A percentile compares a stretch with the other conserved stretches of the same genome.
Conservation (phyloP, 1,140 invertebrate genomes). For the Trichoplusia ni region DNA sequence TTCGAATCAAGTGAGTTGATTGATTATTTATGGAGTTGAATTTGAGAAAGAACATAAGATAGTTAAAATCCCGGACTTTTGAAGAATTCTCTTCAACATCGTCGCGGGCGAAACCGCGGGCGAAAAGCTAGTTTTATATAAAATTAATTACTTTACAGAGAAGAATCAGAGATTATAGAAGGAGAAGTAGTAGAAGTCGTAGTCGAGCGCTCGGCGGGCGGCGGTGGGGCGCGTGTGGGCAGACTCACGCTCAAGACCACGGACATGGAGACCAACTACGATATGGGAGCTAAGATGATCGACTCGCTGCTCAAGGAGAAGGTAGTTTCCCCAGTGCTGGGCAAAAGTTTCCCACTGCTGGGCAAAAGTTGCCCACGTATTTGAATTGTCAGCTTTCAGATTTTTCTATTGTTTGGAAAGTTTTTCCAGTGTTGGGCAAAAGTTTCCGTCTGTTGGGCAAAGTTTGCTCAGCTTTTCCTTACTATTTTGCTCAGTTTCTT, state of each 20-base stretch:
- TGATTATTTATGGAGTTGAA: too few relatives aligned
- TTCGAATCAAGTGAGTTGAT: slow-evolving; percentile 96
- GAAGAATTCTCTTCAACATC: too few relatives aligned
- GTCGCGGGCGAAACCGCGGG: too few relatives aligned
- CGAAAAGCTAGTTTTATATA: slow-evolving; percentile 24
- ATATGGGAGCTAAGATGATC: slow-evolving; percentile 99
- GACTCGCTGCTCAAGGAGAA: slow-evolving; percentile 98
- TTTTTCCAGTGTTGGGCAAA: too few relatives aligned
- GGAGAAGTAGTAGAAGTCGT: slow-evolving; percentile 99
- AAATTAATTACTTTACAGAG: slow-evolving; percentile 79
- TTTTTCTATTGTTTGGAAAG: too few relatives aligned
- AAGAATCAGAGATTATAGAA: slow-evolving; percentile 99
- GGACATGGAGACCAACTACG: slow-evolving; percentile 99
- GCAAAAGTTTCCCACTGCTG: too few relatives aligned
- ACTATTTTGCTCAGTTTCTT: too few relatives aligned
- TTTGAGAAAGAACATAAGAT: too few relatives aligned
- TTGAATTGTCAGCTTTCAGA: background rate
- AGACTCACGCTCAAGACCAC: slow-evolving; percentile 99
- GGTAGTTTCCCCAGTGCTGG: slow-evolving; percentile 75
- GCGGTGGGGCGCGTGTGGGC: slow-evolving; percentile 94
- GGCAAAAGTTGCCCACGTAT: background rate
- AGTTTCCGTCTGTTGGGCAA: too few relatives aligned
- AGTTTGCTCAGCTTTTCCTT: too few relatives aligned
- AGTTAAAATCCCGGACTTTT: too few relatives aligned
- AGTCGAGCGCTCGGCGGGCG: slow-evolving; percentile 94